These are phyloP conservation scores for Octodonta nipae DNA, from an alignment of 2,888 invertebrate species.

Conservation along the genomic window DNA sequence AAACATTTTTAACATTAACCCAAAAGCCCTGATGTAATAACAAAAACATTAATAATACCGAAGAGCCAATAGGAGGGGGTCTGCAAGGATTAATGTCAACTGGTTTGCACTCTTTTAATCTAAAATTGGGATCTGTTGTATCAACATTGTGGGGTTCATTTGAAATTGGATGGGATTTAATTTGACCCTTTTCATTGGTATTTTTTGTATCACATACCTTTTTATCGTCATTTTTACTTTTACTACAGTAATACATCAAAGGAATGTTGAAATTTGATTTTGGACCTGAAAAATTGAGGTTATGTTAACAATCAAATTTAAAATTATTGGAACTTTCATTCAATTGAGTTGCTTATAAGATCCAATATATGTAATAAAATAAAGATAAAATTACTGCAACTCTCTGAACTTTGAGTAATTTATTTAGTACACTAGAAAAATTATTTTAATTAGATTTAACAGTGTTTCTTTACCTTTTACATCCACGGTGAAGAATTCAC, in stretches of 20 bases:
- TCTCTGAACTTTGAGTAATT: too few relatives aligned
- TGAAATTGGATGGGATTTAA: constrained; percentile 11
- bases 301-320: neutral
- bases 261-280: constrained; percentile 6
- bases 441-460: too few relatives aligned
- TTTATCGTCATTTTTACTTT: constrained; percentile 14
- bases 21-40: neutral
- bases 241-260: constrained; percentile 9
- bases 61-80: constrained; percentile 9
- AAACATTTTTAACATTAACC: constrained; percentile 7
- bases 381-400: too few relatives aligned
- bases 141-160: constrained; percentile 6
- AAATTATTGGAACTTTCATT: too few relatives aligned
- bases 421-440: too few relatives aligned
- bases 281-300: neutral
- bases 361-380: too few relatives aligned
- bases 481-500: too few relatives aligned
- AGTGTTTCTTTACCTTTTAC: too few relatives aligned
- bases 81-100: constrained; percentile 18
- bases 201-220: constrained; percentile 19
- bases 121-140: constrained; percentile 7
- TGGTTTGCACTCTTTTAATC: constrained; percentile 18
- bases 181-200: constrained; percentile 6
- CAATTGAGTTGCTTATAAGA: too few relatives aligned
- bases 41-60: constrained; percentile 11